Conservation (phyloP, 2,113 vertebrate genomes). For the Coregonus clupeaformis region DNA sequence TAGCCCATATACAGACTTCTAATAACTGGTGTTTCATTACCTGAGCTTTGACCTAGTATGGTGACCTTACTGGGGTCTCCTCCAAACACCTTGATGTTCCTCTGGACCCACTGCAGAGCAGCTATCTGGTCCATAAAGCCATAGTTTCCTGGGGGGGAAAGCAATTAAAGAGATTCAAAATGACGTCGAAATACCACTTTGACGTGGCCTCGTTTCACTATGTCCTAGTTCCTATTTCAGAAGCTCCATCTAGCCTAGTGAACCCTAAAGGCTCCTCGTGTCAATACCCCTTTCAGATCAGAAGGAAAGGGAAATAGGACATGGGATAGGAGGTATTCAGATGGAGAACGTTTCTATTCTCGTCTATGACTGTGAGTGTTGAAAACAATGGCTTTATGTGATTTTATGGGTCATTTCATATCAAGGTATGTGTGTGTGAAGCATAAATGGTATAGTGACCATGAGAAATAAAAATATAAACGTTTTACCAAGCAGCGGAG, state of each 20-base stretch:
- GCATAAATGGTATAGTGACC: background rate
- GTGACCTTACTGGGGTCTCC: conserved; percentile 76
- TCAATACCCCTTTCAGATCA: too few species aligned
- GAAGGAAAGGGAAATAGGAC: too few species aligned
- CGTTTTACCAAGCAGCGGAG: background rate
- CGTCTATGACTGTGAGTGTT: too few species aligned
- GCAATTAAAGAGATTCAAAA: background rate
- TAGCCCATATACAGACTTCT: background rate
- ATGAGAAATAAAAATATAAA: background rate
- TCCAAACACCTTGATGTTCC: conserved; percentile 75
- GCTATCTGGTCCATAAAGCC: conserved; percentile 81
- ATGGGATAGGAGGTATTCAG: too few species aligned
- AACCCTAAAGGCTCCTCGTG: too few species aligned
- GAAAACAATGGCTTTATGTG: background rate
- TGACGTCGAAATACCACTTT: conserved; percentile 3
- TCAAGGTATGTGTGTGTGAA: background rate
- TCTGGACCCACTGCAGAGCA: conserved; percentile 79
- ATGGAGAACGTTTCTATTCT: too few species aligned
- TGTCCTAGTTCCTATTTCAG: background rate
- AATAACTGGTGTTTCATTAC: conserved; percentile 36
- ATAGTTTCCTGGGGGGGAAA: conserved; percentile 71
- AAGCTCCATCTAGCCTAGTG: background rate
- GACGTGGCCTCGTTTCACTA: background rate
- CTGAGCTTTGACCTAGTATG: conserved; percentile 78
- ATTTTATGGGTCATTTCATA: background rate